Base-by-base conservation (phyloP, 2,113 vertebrate species). In the Xiphias gladius region DNA sequence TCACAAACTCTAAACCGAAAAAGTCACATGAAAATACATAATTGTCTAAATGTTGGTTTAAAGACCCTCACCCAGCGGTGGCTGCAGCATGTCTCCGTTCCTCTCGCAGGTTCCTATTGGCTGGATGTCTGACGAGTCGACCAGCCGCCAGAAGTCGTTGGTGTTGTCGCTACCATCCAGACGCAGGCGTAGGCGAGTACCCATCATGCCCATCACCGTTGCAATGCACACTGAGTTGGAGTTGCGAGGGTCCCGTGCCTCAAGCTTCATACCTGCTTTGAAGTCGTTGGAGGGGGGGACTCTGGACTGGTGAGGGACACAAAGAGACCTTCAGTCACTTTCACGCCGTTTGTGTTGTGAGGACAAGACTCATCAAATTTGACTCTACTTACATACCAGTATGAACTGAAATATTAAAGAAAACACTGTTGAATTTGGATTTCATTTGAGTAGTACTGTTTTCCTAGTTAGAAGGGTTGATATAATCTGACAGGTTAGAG, bases 131-230 rank as follows among this genome's bases (percentile, higher is more conserved):
- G 94, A 93, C 7, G 98, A 98, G 93, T 99, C 98, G 13, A 99
- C 96, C 71, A 99, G 94, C 17, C 96, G 95, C 98, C 98, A 99
- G 89, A 99, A 99, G 91, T 99, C 98, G 50, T 99, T 99, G 92
- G 95, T 97, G 94, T 97, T 97, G 94, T 99, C 98, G 20, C 97
- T 97, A 41, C 98, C 98, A 58, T 99, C 98, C 77, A 99, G 94
- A 0, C 97, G 94, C 83, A 99, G 88, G 43, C 96, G 95, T 1
- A 99, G 94, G 54, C 98, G 96, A 69, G 96, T 96, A 17, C 98
- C 98, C 69, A 95, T 96, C 93, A 96, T 96, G 83, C 97, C 97
- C 93, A 99, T 96, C 22, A 99, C 97, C 0, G 97, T 99, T 24
- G 98, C 98, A 46, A 99, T 97, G 90, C 98, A 99, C 84, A 99